Conservation (phyloP, 2,888 invertebrate genomes). For the Ophion obscuratus region DNA sequence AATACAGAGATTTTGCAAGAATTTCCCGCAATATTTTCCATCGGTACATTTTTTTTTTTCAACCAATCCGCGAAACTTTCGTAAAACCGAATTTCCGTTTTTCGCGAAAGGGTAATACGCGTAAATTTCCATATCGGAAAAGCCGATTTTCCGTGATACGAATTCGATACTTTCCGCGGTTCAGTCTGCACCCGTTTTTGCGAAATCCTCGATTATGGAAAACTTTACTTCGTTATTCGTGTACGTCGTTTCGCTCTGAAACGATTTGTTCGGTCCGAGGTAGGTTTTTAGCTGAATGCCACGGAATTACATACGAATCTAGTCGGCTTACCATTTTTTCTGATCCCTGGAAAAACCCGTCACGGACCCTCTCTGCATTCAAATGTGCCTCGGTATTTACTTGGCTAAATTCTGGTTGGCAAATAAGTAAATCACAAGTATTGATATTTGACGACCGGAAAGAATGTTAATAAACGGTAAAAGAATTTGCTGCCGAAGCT, state of each 20-base stretch:
- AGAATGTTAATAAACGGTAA: too few species aligned
- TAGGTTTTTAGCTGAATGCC: neutral
- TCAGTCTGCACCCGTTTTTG: neutral
- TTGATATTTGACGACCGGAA: too few species aligned
- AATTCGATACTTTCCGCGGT: neutral
- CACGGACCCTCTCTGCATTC: neutral
- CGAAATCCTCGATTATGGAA: neutral
- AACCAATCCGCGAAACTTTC: neutral
- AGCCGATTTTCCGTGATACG: neutral
- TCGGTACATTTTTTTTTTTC: neutral
- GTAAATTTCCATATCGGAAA: slow-evolving; percentile 13
- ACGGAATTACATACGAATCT: neutral
- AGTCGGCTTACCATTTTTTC: neutral
- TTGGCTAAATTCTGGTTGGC: neutral
- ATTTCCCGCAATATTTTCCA: neutral
- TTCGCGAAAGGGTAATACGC: neutral
- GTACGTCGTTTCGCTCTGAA: neutral
- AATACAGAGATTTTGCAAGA: neutral
- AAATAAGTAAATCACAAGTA: neutral
- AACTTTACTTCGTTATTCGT: neutral
- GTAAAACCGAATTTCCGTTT: neutral
- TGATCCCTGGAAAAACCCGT: neutral
- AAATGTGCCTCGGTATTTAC: neutral
- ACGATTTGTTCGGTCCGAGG: neutral
- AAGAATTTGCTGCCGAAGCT: too few species aligned